phyloP scores from a whole-genome alignment of 1,140 invertebrate species.

The Lordiphosa mommai region DNA sequence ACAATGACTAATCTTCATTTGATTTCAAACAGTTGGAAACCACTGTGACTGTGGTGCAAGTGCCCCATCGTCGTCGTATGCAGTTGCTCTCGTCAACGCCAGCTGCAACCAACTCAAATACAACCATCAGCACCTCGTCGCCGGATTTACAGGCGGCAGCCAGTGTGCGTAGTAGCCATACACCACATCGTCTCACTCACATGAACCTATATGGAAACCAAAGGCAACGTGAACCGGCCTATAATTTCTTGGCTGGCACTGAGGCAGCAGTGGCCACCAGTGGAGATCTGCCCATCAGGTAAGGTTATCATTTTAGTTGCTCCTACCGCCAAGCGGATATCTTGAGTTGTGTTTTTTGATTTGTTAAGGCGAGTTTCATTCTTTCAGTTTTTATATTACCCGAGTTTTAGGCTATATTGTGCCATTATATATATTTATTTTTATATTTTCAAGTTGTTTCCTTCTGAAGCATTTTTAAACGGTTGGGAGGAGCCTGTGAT shows the following conservation, averaged over 20 bases:
- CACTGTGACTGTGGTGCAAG: constrained; percentile 19
- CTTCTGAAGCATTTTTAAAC: too few species aligned
- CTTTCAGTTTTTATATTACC: too few species aligned
- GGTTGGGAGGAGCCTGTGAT: too few species aligned
- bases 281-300: constrained; percentile 60
- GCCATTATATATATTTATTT: too few species aligned
- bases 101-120: too few species aligned
- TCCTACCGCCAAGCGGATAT: too few species aligned
- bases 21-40: constrained; percentile 5
- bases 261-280: constrained; percentile 57
- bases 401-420: too few species aligned
- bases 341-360: neutral
- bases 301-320: neutral
- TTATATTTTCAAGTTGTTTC: too few species aligned
- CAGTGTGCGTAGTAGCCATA: constrained; percentile 1
- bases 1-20: neutral
- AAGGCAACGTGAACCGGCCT: constrained; percentile 56
- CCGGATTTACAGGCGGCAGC: constrained; percentile 3
- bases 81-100: constrained; percentile 45
- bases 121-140: constrained; percentile 10
- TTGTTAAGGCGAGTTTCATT: neutral
- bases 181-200: constrained; percentile 36
- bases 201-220: constrained; percentile 47
- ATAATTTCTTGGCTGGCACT: constrained; percentile 44
- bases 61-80: constrained; percentile 26